Evolutionary conservation across 2,888 invertebrate genomes (phyloP), one percentile per base, ranked within the genome.

Genomic region (Archaeoteleia sp.): DNA sequence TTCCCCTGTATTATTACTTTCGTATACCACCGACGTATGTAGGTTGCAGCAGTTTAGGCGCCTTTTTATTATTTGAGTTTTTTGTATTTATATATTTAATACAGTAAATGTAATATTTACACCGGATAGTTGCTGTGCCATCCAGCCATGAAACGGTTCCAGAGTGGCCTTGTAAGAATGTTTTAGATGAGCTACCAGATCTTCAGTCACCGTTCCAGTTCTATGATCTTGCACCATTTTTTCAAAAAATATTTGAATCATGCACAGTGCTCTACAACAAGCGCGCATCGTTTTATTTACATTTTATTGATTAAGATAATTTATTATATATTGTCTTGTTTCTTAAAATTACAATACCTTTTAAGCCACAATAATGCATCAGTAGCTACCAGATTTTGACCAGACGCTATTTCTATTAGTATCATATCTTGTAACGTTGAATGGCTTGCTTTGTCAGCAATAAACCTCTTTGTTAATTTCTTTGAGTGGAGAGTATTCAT

Each of bases 311-410:
- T 15, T 25, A 46, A n/a, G 32, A 46, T 15, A 34, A 29, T 14
- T 13, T 10, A n/a, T 14, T 30, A 14, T 14, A 13, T 35, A 35
- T 2, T 8, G 1, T 2, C 35, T 12, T 9, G 6, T 10, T 4
- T 27, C 2, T 12, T 12, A 10, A 2, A 15, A 17, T 14, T 45
- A 40, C 25, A 25, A 6, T 85, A 92, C 92, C 92, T 91, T 84
- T 91, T 91, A 1, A 94, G 86, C 94, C 94, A 94, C 40, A 93
- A 84, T 53, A 94, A 84, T 46, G 92, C 90, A 78, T 91, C 91
- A 14, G 88, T 88, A n/a, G n/a, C n/a, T n/a, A n/a, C n/a, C n/a
- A n/a, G n/a, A n/a, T n/a, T n/a, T n/a, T n/a, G n/a, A n/a, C n/a
- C n/a, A n/a, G n/a, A n/a, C n/a, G n/a, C n/a, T n/a, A n/a, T n/a